Evolutionary conservation across 1,140 invertebrate genomes (phyloP).

Genomic region (Physella acuta): DNA sequence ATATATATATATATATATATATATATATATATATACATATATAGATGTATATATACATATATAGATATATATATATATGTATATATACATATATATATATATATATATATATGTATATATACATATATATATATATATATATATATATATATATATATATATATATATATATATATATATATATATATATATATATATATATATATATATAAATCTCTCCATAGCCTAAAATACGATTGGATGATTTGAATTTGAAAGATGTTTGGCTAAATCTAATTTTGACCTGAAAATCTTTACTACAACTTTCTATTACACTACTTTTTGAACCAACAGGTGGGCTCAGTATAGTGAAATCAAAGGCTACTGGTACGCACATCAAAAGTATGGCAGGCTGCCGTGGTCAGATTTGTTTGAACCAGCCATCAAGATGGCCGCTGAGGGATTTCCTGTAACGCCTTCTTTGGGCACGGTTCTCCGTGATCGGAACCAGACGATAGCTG

Average conservation of each 20-base stretch:
- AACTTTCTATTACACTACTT: not conserved
- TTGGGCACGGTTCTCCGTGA: conserved; percentile 32
- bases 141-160: too few species aligned
- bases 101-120: conserved; percentile 6
- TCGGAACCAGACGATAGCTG: conserved; percentile 15
- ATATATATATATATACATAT: too few species aligned
- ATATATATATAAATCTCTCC: too few species aligned
- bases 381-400: conserved; percentile 72
- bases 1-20: too few species aligned
- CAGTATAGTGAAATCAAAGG: conserved; percentile 86
- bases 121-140: not conserved
- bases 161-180: too few species aligned
- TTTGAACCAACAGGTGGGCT: conserved; percentile 24
- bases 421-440: conserved; percentile 53
- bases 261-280: too few species aligned
- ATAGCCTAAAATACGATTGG: too few species aligned
- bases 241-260: too few species aligned
- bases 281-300: too few species aligned
- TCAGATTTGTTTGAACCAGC: conserved; percentile 74
- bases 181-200: too few species aligned
- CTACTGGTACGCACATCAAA: conserved; percentile 78
- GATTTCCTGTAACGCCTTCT: conserved; percentile 43
- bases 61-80: conserved; percentile 24
- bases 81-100: not conserved
- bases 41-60: too few species aligned